Base-by-base conservation (phyloP, 2,797 vertebrate species). In the Merluccius polli region DNA sequence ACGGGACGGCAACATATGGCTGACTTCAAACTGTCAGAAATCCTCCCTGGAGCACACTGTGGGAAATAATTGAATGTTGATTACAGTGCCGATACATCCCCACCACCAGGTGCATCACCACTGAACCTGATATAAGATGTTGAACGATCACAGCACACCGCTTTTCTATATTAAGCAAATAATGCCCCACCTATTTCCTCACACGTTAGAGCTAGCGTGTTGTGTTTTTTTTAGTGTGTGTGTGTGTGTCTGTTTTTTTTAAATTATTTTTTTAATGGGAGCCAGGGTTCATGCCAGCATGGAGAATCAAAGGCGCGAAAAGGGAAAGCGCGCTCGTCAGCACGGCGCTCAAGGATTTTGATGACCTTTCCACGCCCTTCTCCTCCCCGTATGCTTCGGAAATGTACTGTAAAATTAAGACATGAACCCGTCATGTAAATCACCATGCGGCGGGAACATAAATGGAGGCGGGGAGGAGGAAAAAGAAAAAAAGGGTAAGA, bases 1-100 rank as follows among this genome's bases (percentile, higher is more conserved):
- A 91, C 87, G 81, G 84, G 82, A 89, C 84, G 83, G 81, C 76
- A 77, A 81, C 89, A 88, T 89, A 91, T 91, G 87, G 91, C 90
- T 91, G 89, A 84, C 89, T 72, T 77, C 77, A 75, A 71, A 41
- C 79, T 71, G 72, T 82, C 81, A 82, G 81, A 76, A 81, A 77
- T 63, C n/a, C 82, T 84, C 83, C 87, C 79, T 79, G 76, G 78
- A 81, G 73, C 79, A 78, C 79, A 84, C 81, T 87, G 82, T 88
- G 82, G 83, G 77, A 88, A 87, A 87, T 84, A 83, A 85, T 81
- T 82, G 74, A 75, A 79, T 81, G 32, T 70, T 75, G 75, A 79
- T 83, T 83, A 16, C 24, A 44, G 31, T 38, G 31, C 4, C 33
- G 78, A 52, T n/a, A 21, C 48, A 5, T n/a, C 48, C 52, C 31